Evolutionary conservation across 2,888 invertebrate genomes (phyloP), one percentile per base, ranked within the genome.

Genomic region (Hirtodrosophila trivittata): DNA sequence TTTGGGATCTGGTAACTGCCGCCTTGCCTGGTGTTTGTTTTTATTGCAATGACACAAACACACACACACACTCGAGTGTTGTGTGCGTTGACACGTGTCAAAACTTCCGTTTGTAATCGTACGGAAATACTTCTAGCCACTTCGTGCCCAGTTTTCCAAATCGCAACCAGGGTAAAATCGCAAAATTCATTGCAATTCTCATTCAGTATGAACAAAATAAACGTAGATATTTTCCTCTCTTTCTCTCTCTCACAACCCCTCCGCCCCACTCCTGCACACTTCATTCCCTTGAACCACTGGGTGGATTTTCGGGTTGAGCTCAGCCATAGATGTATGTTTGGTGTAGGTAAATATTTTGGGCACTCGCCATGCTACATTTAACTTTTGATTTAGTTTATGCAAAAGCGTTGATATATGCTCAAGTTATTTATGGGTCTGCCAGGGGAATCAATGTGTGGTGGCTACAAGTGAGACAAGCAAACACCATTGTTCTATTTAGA

Each of bases 71-170:
- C 51, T 52, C 57, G 45, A 50, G 28, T 13, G n/a, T 18, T 46
- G 56, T 62, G 66, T 76, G 77, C 73, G 87, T 70, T 86, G 88
- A 88, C 88, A 89, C 88, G 88, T 89, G 88, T 87, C 89, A 83
- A 86, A 87, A 88, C 88, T 89, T 89, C 88, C 89, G 88, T 66
- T 86, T 83, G 80, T 69, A 82, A 82, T 84, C 77, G 86, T 69
- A 73, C 85, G 85, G 87, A 82, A 86, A 83, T 72, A 86, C 86
- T 87, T 87, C 66, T 64, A 66, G 75, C 66, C 76, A 76, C 76
- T 74, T 69, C 75, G 77, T 66, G 77, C 73, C 46, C 49, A 47
- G 30, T 12, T 42, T 54, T 59, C 42, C 59, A 49, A 68, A 54
- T 80, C 67, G 57, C 81, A 86, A 83, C 58, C 84, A 78, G 85